phyloP scores from a whole-genome alignment of 2,888 invertebrate genomes.

The Calameuta idolon region DNA sequence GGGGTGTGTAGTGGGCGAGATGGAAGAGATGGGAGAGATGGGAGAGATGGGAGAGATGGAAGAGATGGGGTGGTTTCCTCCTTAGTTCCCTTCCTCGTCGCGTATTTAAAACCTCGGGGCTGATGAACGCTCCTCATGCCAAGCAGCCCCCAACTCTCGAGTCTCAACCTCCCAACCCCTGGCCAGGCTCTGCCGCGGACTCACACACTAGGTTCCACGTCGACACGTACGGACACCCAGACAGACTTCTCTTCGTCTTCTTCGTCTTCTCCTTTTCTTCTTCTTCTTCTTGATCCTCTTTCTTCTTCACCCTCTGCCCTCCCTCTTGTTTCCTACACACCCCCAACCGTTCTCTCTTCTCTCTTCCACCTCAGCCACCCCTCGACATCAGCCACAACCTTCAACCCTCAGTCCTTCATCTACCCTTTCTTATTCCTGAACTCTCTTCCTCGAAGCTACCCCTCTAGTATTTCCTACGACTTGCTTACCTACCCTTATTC shows the following conservation, averaged over 20 bases:
- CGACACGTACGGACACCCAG: conserved; percentile 17
- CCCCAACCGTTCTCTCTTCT: conserved; percentile 1
- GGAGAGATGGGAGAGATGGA: conserved; percentile 24
- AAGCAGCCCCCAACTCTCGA: conserved; percentile 49
- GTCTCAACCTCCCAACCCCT: conserved; percentile 32
- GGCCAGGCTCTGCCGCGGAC: conserved; percentile 17
- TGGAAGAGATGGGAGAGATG: conserved; percentile 28
- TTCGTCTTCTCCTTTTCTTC: conserved; percentile 18
- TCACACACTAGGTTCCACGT: conserved; percentile 9
- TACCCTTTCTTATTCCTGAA: background rate
- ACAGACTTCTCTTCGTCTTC: conserved; percentile 16
- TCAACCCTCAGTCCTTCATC: conserved; percentile 13
- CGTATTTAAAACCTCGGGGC: conserved; percentile 68
- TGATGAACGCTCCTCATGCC: conserved; percentile 67
- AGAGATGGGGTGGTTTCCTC: conserved; percentile 39
- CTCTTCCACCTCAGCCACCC: conserved; percentile 15
- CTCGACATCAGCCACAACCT: conserved; percentile 16
- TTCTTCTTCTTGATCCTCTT: conserved; percentile 19
- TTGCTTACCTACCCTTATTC: background rate
- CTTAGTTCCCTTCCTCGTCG: conserved; percentile 62
- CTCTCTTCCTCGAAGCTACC: background rate
- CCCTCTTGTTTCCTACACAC: conserved; percentile 4
- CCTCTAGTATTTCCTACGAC: background rate
- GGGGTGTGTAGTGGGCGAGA: background rate
- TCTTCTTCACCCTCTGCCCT: conserved; percentile 21